phyloP scores from a whole-genome alignment of 2,797 vertebrate species.

The Silurus aristotelis region DNA sequence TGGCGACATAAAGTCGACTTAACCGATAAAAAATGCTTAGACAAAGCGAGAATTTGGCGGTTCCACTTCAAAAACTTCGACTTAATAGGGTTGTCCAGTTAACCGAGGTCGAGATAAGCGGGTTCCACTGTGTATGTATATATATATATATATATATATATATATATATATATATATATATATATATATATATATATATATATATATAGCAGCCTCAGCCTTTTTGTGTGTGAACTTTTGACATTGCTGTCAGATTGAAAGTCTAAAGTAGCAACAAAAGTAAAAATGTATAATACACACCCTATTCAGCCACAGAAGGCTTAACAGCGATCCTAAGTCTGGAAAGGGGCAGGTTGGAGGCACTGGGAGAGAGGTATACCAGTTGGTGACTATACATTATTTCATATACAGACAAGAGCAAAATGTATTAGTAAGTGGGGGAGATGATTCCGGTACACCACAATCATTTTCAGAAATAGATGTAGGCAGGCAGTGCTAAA shows the following conservation, averaged over 20 bases:
- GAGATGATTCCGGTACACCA: neutral
- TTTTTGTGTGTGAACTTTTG: too few species aligned
- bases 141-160: too few species aligned
- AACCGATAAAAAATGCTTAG: too few species aligned
- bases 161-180: too few species aligned
- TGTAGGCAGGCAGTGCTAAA: conserved; percentile 1
- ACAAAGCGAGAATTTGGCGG: too few species aligned
- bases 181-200: too few species aligned
- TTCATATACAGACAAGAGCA: neutral
- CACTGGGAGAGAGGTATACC: neutral
- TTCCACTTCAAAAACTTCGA: too few species aligned
- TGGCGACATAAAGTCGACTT: too few species aligned
- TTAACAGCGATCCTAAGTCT: conserved; percentile 32
- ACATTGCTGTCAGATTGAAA: conserved; percentile 66
- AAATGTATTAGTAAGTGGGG: neutral
- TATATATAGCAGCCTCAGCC: too few species aligned
- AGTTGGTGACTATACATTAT: conserved; percentile 35
- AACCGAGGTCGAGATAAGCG: too few species aligned
- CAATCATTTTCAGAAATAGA: neutral
- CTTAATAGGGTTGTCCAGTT: too few species aligned
- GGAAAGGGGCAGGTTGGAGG: neutral
- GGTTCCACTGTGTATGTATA: too few species aligned
- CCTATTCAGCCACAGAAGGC: conserved; percentile 70
- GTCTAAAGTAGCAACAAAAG: conserved; percentile 72
- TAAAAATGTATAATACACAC: conserved; percentile 77